Percentiles rank a stretch among this genome's conserved stretches.
Conservation (phyloP, 2,888 invertebrate genomes). For the Perithous albicinctus region DNA sequence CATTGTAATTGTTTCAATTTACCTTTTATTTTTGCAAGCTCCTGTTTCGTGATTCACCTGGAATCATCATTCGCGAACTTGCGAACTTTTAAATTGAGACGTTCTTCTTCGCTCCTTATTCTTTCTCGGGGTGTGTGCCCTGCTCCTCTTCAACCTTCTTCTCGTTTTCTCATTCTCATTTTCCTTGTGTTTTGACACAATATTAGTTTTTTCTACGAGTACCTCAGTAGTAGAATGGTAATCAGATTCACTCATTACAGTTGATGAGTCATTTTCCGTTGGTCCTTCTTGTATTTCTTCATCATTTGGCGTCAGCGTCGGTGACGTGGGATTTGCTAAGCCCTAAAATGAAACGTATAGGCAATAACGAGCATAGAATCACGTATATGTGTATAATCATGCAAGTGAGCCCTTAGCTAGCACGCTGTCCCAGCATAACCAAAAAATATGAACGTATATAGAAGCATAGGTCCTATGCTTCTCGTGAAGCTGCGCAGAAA, state of each 20-base stretch:
- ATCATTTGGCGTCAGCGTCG: not conserved
- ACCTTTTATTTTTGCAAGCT: slow-evolving; percentile 1
- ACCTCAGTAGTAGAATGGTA: not conserved
- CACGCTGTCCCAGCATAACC: not conserved
- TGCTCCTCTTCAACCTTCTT: not conserved
- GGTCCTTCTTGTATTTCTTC: slow-evolving; percentile 8
- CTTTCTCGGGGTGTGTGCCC: not conserved
- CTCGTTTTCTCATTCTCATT: not conserved
- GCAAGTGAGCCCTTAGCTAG: slow-evolving; percentile 1
- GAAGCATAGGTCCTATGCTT: too few species aligned
- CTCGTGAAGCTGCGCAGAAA: too few species aligned
- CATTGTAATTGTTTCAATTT: not conserved
- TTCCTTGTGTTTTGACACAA: slow-evolving; percentile 1
- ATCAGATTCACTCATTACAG: slow-evolving; percentile 8
- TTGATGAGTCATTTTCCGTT: slow-evolving; percentile 4
- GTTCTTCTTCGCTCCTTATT: not conserved
- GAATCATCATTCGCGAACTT: not conserved
- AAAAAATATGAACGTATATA: too few species aligned
- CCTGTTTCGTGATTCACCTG: not conserved
- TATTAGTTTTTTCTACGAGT: not conserved
- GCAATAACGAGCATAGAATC: slow-evolving; percentile 2
- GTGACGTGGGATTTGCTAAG: not conserved
- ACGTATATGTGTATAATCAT: not conserved
- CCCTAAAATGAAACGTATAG: slow-evolving; percentile 2
- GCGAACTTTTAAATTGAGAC: not conserved